These are phyloP conservation scores for Sinodicranocentrus sp. DNA, from an alignment of 2,888 invertebrate species.

Conservation along the genomic window DNA sequence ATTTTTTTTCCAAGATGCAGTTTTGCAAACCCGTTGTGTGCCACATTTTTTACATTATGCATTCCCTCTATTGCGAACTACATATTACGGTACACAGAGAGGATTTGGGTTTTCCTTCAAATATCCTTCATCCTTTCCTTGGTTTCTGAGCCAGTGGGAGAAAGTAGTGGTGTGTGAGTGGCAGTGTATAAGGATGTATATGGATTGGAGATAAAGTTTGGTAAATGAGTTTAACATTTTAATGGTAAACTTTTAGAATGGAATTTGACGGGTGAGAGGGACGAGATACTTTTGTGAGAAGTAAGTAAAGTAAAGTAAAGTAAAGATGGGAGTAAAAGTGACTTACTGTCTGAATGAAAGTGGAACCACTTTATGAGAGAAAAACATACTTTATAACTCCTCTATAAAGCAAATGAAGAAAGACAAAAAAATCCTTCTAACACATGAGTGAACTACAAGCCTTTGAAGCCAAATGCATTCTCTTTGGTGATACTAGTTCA, in stretches of 20 bases:
- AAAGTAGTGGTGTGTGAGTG: slow-evolving; percentile 1
- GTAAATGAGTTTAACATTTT: slow-evolving; percentile 64
- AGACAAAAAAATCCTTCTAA: not conserved
- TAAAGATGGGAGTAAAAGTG: slow-evolving; percentile 42
- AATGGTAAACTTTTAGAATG: slow-evolving; percentile 65
- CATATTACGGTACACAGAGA: too few species aligned
- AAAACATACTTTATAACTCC: not conserved
- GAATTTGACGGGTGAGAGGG: slow-evolving; percentile 62
- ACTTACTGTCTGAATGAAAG: slow-evolving; percentile 14
- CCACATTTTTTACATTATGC: not conserved
- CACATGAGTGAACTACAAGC: not conserved
- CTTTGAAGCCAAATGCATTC: too few species aligned
- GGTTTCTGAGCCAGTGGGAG: not conserved
- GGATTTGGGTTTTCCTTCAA: not conserved
- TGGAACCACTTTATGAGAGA: not conserved
- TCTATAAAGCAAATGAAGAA: not conserved
- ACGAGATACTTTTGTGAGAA: slow-evolving; percentile 26
- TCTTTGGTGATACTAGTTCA: too few species aligned
- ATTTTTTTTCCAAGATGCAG: not conserved
- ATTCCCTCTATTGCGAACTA: too few species aligned
- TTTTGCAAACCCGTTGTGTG: not conserved
- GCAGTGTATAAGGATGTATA: not conserved
- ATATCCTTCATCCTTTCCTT: not conserved
- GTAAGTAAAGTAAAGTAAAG: slow-evolving; percentile 1
- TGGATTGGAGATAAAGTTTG: slow-evolving; percentile 37